These are phyloP conservation scores for Seladonia tumulorum DNA, from an alignment of 2,888 invertebrate species.

Conservation along the genomic window DNA sequence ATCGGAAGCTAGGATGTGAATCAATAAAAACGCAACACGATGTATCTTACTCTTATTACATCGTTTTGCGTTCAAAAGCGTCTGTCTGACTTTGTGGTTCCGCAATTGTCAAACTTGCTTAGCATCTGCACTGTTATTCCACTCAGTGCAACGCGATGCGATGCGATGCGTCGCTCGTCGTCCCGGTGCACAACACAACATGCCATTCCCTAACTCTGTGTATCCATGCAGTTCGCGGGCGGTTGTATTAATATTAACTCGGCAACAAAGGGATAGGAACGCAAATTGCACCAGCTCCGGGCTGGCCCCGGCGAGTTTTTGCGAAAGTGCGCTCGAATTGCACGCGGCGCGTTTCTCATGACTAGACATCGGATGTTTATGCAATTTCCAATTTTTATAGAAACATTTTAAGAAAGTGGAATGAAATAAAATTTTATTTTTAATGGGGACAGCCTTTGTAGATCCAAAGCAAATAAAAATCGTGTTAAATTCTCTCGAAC, in stretches of 20 bases:
- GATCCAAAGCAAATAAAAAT: no score
- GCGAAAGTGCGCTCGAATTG: conserved; percentile 10
- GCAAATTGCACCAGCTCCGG: neutral
- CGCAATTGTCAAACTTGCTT: neutral
- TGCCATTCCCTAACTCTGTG: neutral
- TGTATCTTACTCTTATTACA: neutral
- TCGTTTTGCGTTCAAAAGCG: neutral
- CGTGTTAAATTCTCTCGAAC: no score
- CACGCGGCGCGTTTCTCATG: neutral
- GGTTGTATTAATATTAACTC: neutral
- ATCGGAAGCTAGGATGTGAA: neutral
- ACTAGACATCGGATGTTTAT: no score
- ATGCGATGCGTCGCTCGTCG: no score
- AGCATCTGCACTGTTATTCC: neutral
- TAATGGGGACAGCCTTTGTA: no score
- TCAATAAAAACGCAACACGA: neutral
- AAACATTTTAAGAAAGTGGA: no score
- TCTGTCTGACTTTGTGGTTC: neutral
- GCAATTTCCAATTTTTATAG: no score
- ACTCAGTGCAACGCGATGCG: neutral
- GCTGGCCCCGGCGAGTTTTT: neutral
- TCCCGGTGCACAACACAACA: no score
- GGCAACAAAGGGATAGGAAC: conserved; percentile 10
- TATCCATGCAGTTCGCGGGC: neutral
- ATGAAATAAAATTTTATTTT: no score